Conservation (phyloP, 2,113 vertebrate genomes). For the Anguilla japonica region DNA sequence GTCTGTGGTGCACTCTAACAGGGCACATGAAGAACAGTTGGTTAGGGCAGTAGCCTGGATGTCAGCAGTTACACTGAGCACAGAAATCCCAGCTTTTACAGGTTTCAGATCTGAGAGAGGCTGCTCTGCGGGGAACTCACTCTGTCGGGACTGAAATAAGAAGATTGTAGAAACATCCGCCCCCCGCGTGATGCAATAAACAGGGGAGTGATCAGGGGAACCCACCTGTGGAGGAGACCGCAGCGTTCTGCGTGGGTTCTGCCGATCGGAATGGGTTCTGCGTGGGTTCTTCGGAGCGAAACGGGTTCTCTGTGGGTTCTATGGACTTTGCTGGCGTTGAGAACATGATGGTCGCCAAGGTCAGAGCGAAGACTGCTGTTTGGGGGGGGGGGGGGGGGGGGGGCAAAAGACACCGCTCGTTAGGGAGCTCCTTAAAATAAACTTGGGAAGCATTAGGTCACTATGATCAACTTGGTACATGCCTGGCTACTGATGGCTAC, state of each 20-base stretch:
- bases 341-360: neutral
- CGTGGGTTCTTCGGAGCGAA: neutral
- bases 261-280: neutral
- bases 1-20: too few relatives aligned
- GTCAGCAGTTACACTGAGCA: too few relatives aligned
- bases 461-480: neutral
- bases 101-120: too few relatives aligned
- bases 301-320: neutral
- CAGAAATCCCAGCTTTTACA: too few relatives aligned
- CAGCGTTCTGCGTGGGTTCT: neutral
- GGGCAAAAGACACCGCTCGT: neutral
- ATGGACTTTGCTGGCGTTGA: neutral
- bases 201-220: neutral
- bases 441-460: neutral
- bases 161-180: too few relatives aligned
- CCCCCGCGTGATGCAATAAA: too few relatives aligned
- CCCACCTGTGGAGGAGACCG: neutral
- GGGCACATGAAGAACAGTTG: too few relatives aligned
- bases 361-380: constrained; percentile 5
- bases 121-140: too few relatives aligned
- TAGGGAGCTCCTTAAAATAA: neutral
- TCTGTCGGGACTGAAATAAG: too few relatives aligned
- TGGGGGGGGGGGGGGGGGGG: neutral
- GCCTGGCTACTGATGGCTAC: neutral
- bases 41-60: too few relatives aligned